Conservation (phyloP, 2,888 invertebrate species). For the Coelinius sp. region DNA sequence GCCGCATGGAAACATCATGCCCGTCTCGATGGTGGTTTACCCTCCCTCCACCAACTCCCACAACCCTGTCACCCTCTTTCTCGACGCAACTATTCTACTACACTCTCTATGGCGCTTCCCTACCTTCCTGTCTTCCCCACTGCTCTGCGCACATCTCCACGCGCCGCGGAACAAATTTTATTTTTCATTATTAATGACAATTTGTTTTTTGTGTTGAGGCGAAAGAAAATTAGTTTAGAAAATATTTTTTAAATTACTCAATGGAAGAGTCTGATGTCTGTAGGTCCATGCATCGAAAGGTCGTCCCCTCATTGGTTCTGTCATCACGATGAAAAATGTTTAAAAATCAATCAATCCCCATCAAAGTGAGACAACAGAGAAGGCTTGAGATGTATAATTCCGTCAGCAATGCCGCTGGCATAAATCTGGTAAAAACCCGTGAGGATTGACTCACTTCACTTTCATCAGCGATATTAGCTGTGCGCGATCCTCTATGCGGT, state of each 20-base stretch:
- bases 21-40: constrained; percentile 46
- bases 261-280: too few species aligned
- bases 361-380: background rate
- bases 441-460: constrained; percentile 49
- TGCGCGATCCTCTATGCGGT: constrained; percentile 9
- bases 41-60: constrained; percentile 49
- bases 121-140: constrained; percentile 25
- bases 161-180: too few species aligned
- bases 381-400: too few species aligned
- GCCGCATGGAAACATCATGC: constrained; percentile 68
- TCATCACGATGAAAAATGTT: too few species aligned
- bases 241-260: too few species aligned
- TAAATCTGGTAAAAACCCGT: background rate
- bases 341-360: constrained; percentile 2
- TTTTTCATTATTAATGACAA: too few species aligned
- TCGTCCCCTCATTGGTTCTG: too few species aligned
- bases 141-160: constrained; percentile 17
- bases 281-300: too few species aligned
- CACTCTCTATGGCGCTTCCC: constrained; percentile 37
- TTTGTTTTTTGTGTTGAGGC: too few species aligned
- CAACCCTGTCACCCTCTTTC: constrained; percentile 38
- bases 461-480: constrained; percentile 55
- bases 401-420: background rate
- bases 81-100: background rate
- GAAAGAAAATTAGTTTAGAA: too few species aligned